Evolutionary conservation across 2,113 vertebrate genomes (phyloP), one percentile per base, ranked within the genome.

Genomic region (Hiodon alosoides): DNA sequence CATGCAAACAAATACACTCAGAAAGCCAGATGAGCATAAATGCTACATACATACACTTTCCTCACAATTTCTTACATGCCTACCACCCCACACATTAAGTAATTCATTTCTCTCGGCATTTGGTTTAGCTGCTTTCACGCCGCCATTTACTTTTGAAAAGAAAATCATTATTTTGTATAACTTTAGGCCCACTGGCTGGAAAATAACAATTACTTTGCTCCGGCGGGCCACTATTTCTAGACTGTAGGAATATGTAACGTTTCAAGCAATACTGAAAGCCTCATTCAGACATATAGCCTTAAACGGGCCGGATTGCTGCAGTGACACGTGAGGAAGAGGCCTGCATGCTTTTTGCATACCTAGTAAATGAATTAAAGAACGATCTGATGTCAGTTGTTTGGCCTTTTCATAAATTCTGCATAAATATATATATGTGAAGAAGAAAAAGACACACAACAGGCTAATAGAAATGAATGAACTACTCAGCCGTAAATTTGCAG

Each of bases 391-490:
- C 73, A 86, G 86, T 84, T 91, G 88, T 90, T 90, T 90, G 88
- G 88, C 89, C 89, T 90, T 90, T 91, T 91, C 89, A 90, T 91
- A 88, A 89, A 86, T 90, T 90, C 87, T 85, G 86, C 90, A 90
- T 88, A 91, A 90, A 91, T 91, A 91, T 90, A 90, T 90, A 90
- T 86, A 86, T 89, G 87, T 78, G 82, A 88, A 81, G 76, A 82
- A 83, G 86, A 67, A 92, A 91, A 89, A 94, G 94, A 95, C 93
- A 94, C 94, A 94, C 93, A 95, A 94, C 94, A 93, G 93, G 92
- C 94, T 96, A 96, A 97, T 95, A 95, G 96, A 97, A 98, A 98
- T 91, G 94, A 96, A 98, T 96, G 94, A 96, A 97, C 95, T 95
- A 93, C 94, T 98, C 95, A 94, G 95, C 93, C 96, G 92, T 98